phyloP scores from a whole-genome alignment of 2,113 vertebrate genomes.

The Laterallus jamaicensis region DNA sequence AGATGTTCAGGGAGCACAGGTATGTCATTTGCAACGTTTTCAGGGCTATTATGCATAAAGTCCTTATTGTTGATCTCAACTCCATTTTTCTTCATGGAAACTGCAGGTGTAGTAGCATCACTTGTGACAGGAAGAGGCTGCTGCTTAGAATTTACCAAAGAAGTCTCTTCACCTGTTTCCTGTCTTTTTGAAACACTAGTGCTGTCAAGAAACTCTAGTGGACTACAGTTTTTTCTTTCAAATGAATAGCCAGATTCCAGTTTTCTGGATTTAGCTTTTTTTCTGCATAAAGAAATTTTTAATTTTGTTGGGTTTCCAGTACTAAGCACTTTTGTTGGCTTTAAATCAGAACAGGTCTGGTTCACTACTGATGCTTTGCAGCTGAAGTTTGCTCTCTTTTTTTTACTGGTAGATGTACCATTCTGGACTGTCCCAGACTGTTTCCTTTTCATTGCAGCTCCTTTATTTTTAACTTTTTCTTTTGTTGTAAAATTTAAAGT shows the following conservation, averaged over 20 bases:
- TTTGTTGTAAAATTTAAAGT: slow-evolving; percentile 23
- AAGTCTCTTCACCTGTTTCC: slow-evolving; percentile 6
- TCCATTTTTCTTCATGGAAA: neutral
- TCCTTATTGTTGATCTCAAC: neutral
- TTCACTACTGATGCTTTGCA: slow-evolving; percentile 3
- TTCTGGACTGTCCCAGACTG: neutral
- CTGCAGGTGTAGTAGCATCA: neutral
- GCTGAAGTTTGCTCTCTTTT: neutral
- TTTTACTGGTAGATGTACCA: neutral
- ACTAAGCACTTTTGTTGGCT: slow-evolving; percentile 34
- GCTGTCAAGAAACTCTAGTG: slow-evolving; percentile 48
- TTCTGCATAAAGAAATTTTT: slow-evolving; percentile 75
- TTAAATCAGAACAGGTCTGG: slow-evolving; percentile 41
- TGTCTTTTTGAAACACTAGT: slow-evolving; percentile 12
- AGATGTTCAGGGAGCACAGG: neutral
- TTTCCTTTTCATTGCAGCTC: slow-evolving; percentile 24
- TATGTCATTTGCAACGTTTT: slow-evolving; percentile 18
- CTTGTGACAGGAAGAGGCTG: neutral
- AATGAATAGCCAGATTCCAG: slow-evolving; percentile 1
- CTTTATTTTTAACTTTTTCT: slow-evolving; percentile 18
- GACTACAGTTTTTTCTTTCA: slow-evolving; percentile 51
- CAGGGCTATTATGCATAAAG: neutral
- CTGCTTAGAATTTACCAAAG: neutral
- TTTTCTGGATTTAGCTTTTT: slow-evolving; percentile 49
- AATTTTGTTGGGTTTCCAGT: slow-evolving; percentile 65